These are phyloP conservation scores for Monochamus alternatus DNA, from an alignment of 2,888 invertebrate species.

Conservation along the genomic window DNA sequence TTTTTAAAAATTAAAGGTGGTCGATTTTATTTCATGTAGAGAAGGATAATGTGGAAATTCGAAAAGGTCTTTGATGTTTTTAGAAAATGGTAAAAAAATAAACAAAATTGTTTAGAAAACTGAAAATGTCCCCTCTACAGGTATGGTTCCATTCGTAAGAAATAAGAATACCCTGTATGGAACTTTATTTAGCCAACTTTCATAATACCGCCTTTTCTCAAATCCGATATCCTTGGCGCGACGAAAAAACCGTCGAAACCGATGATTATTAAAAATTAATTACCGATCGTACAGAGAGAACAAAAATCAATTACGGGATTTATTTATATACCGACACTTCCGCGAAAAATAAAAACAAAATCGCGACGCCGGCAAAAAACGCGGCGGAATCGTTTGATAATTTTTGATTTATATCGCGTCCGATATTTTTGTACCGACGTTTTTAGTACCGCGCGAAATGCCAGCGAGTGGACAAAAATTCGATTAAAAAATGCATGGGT, in stretches of 20 bases:
- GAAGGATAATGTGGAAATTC: no score
- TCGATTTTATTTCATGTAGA: no score
- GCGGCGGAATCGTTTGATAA: not conserved
- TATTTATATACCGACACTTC: not conserved
- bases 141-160: no score
- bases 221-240: not conserved
- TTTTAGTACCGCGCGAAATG: not conserved
- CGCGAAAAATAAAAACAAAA: not conserved
- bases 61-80: no score
- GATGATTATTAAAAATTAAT: not conserved
- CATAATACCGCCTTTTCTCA: not conserved
- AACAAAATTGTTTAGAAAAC: no score
- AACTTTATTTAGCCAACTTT: no score
- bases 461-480: no score
- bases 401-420: not conserved
- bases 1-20: no score
- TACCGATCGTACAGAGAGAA: not conserved
- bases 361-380: not conserved
- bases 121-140: no score
- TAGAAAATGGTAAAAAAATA: no score
- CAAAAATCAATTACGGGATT: not conserved
- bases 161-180: no score
- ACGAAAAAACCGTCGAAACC: not conserved
- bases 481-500: no score
- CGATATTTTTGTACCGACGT: not conserved